Percentiles rank a stretch among this genome's conserved stretches.
Evolutionary conservation across 2,888 invertebrate genomes (phyloP).

Genomic region (Ametastegia equiseti): DNA sequence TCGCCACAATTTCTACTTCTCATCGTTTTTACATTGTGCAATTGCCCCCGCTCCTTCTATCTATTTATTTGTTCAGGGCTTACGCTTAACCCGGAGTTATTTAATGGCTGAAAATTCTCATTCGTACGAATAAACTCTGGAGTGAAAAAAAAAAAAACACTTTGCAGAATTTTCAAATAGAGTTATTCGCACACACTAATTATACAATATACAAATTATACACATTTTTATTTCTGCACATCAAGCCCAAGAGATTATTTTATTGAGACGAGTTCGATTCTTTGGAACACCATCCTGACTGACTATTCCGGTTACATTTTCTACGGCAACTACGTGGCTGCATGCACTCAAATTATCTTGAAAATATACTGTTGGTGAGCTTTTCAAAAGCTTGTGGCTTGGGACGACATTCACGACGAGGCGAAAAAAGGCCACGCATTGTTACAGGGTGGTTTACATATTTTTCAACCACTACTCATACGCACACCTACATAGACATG

Average conservation of each 20-base stretch:
- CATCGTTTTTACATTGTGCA: neutral
- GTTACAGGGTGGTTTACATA: neutral
- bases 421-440: neutral
- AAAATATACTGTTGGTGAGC: neutral
- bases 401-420: neutral
- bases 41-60: neutral
- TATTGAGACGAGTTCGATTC: neutral
- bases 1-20: neutral
- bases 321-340: neutral
- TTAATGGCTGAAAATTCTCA: neutral
- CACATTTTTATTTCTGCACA: too few relatives aligned
- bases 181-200: too few relatives aligned
- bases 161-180: too few relatives aligned
- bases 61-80: neutral
- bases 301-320: neutral
- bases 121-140: too few relatives aligned
- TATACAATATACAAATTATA: too few relatives aligned
- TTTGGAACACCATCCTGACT: neutral
- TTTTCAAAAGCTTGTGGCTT: neutral
- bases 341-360: slow-evolving; percentile 7
- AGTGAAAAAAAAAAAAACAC: too few relatives aligned
- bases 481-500: neutral
- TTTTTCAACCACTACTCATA: neutral
- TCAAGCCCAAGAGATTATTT: neutral
- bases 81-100: neutral